Conservation (phyloP, 2,113 vertebrate genomes). For the Syngnathus typhle region DNA sequence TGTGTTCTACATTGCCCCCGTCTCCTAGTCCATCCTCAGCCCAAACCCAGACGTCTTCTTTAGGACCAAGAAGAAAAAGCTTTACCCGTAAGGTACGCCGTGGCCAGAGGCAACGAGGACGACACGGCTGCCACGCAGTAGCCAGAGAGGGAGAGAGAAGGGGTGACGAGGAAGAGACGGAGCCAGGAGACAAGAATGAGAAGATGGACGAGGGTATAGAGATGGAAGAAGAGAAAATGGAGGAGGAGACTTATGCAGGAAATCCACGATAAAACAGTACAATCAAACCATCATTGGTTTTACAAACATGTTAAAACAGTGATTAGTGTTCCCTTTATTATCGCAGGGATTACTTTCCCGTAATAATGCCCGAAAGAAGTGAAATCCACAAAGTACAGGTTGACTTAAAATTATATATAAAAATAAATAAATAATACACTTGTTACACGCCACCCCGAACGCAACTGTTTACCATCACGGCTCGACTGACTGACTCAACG, state of each 20-base stretch:
- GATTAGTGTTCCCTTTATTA: neutral
- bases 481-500: no score
- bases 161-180: constrained; percentile 17
- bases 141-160: constrained; percentile 25
- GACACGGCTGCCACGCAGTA: constrained; percentile 13
- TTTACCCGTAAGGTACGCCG: constrained; percentile 36
- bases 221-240: constrained; percentile 44
- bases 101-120: constrained; percentile 43
- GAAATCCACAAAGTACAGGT: no score
- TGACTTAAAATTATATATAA: no score
- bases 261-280: constrained; percentile 29
- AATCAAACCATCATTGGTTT: neutral
- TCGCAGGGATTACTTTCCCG: no score
- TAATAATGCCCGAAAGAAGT: no score
- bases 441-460: no score
- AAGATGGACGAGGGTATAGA: constrained; percentile 49
- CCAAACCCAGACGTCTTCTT: constrained; percentile 19
- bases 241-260: constrained; percentile 29
- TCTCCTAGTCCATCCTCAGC: neutral
- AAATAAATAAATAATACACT: no score
- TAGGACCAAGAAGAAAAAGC: constrained; percentile 47
- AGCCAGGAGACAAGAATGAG: constrained; percentile 26
- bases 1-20: constrained; percentile 13
- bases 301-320: neutral
- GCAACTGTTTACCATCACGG: no score